These are phyloP conservation scores for Lepus timidus DNA, from an alignment of 2,113 vertebrate genomes.

Conservation along the genomic window DNA sequence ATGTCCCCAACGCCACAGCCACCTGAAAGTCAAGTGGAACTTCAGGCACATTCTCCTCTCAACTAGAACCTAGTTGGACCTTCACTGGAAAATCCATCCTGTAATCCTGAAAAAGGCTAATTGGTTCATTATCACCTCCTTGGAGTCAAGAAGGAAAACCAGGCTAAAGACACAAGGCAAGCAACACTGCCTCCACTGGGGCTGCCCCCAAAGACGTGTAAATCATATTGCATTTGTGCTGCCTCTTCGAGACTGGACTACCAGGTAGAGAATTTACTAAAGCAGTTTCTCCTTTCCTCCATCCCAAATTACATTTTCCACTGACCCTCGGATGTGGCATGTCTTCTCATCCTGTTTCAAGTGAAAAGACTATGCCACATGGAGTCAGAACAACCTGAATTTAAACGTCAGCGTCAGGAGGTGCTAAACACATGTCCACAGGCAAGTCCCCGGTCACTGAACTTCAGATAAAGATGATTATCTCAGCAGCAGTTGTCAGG, in stretches of 20 bases:
- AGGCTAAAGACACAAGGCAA: not conserved
- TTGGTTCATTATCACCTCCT: not conserved
- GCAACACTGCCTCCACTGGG: not conserved
- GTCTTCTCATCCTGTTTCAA: constrained; percentile 13
- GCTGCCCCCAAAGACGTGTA: not conserved
- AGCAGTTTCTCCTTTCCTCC: constrained; percentile 1
- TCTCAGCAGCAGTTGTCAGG: not conserved
- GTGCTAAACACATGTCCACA: not conserved
- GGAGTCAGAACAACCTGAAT: not conserved
- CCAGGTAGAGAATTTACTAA: constrained; percentile 7
- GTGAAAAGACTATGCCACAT: not conserved
- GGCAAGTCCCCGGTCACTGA: not conserved
- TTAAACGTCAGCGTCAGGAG: not conserved
- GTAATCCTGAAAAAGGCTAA: not conserved
- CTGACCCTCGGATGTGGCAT: not conserved
- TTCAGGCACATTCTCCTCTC: not conserved
- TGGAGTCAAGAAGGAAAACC: not conserved
- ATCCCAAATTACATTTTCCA: not conserved
- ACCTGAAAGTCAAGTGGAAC: not conserved
- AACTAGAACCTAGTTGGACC: not conserved
- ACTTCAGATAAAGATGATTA: not conserved
- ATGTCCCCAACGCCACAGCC: not conserved
- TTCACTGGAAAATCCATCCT: not conserved
- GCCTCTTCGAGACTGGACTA: not conserved
- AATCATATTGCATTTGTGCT: not conserved